A percentile compares a stretch with the other conserved stretches of the same genome.
phyloP scores from a whole-genome alignment of 2,888 invertebrate species.

The Caenorhabditis virilis region DNA sequence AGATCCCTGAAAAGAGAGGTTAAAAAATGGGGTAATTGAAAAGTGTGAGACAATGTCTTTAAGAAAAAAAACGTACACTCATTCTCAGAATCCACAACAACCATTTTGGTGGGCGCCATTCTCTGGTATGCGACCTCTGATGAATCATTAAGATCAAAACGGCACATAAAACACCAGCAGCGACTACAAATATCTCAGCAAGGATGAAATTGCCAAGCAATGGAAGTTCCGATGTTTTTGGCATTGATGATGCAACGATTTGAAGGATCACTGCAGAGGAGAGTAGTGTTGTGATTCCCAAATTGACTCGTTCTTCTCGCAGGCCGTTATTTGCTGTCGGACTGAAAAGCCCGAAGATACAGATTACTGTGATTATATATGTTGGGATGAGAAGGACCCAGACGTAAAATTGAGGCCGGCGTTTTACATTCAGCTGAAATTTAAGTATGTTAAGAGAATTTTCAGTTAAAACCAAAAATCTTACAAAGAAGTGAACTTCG shows the following conservation, averaged over 20 bases:
- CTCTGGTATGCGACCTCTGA: constrained; percentile 44
- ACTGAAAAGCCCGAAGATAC: constrained; percentile 50
- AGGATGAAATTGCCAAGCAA: constrained; percentile 56
- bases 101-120: constrained; percentile 39
- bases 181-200: constrained; percentile 55
- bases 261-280: constrained; percentile 56
- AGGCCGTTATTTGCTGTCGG: constrained; percentile 49
- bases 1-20: constrained; percentile 14
- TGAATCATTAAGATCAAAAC: constrained; percentile 43
- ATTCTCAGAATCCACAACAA: constrained; percentile 31
- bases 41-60: neutral
- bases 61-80: constrained; percentile 6
- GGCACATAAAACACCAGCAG: constrained; percentile 47
- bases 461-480: neutral
- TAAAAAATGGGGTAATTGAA: neutral
- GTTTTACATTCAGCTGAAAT: constrained; percentile 26
- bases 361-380: constrained; percentile 51
- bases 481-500: constrained; percentile 36
- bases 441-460: neutral
- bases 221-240: constrained; percentile 51
- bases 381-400: constrained; percentile 55
- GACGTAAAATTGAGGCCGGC: constrained; percentile 49
- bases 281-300: constrained; percentile 52
- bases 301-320: constrained; percentile 50
- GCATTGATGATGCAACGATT: constrained; percentile 56